These are phyloP conservation scores for Parelbella ahira DNA, from an alignment of 2,888 invertebrate genomes.

Conservation along the genomic window DNA sequence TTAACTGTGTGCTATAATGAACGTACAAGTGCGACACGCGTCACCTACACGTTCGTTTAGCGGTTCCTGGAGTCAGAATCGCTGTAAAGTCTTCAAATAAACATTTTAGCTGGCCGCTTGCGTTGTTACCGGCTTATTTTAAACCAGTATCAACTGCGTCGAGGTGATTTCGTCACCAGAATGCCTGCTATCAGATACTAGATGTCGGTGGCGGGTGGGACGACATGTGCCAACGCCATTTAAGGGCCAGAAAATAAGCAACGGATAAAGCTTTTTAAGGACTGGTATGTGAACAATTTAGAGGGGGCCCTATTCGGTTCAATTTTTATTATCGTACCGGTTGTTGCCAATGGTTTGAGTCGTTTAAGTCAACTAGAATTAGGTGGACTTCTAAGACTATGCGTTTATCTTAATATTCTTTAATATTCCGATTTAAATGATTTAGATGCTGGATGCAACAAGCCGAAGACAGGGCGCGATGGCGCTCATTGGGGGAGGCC, in stretches of 20 bases:
- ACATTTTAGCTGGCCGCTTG: constrained; percentile 7
- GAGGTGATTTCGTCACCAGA: constrained; percentile 32
- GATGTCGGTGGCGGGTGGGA: constrained; percentile 36
- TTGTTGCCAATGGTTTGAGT: constrained; percentile 24
- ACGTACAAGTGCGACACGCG: no score
- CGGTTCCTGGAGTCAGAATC: constrained; percentile 16
- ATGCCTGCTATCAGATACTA: constrained; percentile 35
- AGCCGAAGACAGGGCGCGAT: no score
- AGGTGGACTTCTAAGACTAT: no score
- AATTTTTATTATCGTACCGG: constrained; percentile 41
- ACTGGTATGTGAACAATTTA: constrained; percentile 46
- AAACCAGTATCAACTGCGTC: constrained; percentile 15
- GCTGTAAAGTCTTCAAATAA: constrained; percentile 19
- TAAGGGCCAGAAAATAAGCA: constrained; percentile 46
- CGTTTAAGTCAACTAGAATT: background rate
- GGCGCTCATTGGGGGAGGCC: no score
- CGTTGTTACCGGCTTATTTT: constrained; percentile 9
- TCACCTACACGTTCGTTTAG: no score
- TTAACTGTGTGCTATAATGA: no score
- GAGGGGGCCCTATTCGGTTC: constrained; percentile 25
- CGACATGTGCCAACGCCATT: constrained; percentile 57
- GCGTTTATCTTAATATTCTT: no score
- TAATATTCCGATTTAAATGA: no score
- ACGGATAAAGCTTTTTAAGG: constrained; percentile 46
- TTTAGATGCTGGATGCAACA: no score